Base-by-base conservation (phyloP, 1,140 invertebrate genomes). In the Archivesica marissinica region DNA sequence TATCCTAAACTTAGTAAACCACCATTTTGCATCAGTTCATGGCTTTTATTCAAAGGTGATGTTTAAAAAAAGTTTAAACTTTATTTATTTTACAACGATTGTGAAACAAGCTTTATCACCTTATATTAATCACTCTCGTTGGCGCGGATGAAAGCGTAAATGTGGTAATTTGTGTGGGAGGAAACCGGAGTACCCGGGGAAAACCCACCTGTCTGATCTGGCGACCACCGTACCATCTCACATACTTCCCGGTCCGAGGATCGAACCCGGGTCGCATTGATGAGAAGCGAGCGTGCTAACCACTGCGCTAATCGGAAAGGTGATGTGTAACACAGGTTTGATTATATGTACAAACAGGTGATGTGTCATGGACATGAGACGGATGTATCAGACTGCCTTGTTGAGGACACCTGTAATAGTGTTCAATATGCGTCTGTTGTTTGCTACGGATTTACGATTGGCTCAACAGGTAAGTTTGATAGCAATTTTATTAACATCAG, bases 381-480 rank as follows among this genome's bases (percentile, higher is more conserved):
- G n/a, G 79, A 82, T 28, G 52, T 56, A 11, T 33, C 30, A 41
- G 52, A 56, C 20, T 82, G 79, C 61, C 66, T 82, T 23, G 41
- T 66, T 23, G 38, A 50, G 23, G 33, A 41, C 2, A n/a, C 25
- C 0, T 74, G 79, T 74, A 23, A 30, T 30, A 39, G 38, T 17
- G 23, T 3, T 47, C 38, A 74, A 0, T 82, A 82, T 72, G 79
- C 79, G 1, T 82, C 79, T 0, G 79, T 74, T 30, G 50, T 82
- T 20, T 82, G 79, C 38, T 82, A 82, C 39, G 47, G 52, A 2
- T 82, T 82, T 28, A 17, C 7, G 17, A 13, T 59, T 33, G 13
- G 9, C 28, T 68, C 61, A 0, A 33, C 59, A 68, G 64, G 61
- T 70, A 66, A 30, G 25, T 30, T 50, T 75, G 17, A 52, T 25